Percentiles rank a stretch among this genome's conserved stretches.
Evolutionary conservation across 2,113 vertebrate species (phyloP).

Genomic region (Peromyscus californicus): DNA sequence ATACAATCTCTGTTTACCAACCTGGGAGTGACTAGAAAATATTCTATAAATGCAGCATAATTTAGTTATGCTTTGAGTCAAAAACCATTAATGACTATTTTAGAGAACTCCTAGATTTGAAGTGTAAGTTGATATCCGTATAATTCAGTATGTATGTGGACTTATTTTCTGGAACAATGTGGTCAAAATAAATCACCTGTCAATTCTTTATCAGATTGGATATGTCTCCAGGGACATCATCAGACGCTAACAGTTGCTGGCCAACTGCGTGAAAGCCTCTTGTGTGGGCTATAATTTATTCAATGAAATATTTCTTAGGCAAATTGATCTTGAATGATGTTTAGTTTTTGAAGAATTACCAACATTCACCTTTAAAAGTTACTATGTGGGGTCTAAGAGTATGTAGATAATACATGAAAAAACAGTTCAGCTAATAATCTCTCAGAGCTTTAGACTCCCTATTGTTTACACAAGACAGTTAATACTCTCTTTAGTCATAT

Average conservation of each 20-base stretch:
- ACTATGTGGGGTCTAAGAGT: neutral
- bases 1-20: neutral
- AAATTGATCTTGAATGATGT: slow-evolving; percentile 48
- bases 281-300: neutral
- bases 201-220: slow-evolving; percentile 38
- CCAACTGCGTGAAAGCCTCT: neutral
- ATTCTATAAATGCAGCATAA: slow-evolving; percentile 13
- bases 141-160: slow-evolving; percentile 15
- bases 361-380: slow-evolving; percentile 51
- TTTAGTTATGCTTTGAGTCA: slow-evolving; percentile 33
- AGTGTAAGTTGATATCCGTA: neutral
- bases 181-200: slow-evolving; percentile 48
- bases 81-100: slow-evolving; percentile 34
- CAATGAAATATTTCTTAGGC: slow-evolving; percentile 26
- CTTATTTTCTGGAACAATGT: slow-evolving; percentile 37
- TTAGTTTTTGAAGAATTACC: neutral
- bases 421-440: neutral
- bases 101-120: neutral
- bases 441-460: neutral
- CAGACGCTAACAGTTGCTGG: neutral
- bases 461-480: neutral
- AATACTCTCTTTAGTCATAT: neutral
- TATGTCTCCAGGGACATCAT: slow-evolving; percentile 2
- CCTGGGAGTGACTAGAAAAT: slow-evolving; percentile 27
- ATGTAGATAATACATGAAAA: neutral